Evolutionary conservation across 2,797 vertebrate species (phyloP).

Genomic region (Catharus ustulatus): DNA sequence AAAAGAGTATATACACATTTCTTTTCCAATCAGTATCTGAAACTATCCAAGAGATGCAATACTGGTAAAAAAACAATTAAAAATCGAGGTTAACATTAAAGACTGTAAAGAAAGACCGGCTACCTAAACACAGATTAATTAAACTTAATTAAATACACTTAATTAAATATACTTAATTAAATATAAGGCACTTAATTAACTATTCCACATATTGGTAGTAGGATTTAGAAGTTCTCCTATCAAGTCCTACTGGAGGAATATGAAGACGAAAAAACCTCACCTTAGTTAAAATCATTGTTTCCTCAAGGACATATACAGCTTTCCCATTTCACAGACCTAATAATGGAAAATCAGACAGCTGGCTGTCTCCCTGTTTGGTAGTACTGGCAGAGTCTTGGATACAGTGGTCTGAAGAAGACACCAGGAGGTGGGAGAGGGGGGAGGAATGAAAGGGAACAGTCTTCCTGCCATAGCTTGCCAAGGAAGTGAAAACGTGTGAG

Average conservation of each 20-base stretch:
- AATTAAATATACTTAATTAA: neutral
- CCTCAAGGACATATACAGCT: neutral
- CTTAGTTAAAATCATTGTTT: neutral
- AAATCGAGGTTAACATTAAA: neutral
- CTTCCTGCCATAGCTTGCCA: conserved; percentile 34
- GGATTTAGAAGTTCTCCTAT: neutral
- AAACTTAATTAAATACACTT: neutral
- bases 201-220: neutral
- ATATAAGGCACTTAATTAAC: neutral
- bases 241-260: neutral
- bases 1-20: neutral
- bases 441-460: neutral
- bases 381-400: neutral
- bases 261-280: neutral
- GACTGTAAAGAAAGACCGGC: neutral
- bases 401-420: neutral
- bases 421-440: neutral
- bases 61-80: neutral
- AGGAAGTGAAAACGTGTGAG: conserved; percentile 42
- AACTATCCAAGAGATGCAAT: neutral
- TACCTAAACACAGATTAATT: neutral
- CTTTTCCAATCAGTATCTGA: neutral
- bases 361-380: neutral
- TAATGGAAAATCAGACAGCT: conserved; percentile 26
- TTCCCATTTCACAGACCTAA: conserved; percentile 17